Evolutionary conservation across 2,888 invertebrate species (phyloP), one percentile per base, ranked within the genome.

Genomic region (Danaus chrysippus): DNA sequence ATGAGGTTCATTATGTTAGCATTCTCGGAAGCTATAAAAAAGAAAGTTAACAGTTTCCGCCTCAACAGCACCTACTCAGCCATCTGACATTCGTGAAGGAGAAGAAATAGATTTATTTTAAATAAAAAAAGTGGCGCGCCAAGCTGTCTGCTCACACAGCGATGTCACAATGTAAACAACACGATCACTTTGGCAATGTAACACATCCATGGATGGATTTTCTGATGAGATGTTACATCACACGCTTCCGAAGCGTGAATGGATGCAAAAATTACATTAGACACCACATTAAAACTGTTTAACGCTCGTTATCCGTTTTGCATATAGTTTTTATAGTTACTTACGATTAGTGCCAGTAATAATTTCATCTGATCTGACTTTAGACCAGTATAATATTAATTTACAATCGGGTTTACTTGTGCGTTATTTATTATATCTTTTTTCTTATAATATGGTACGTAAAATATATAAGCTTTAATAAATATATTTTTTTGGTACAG

Each of bases 71-170:
- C 80, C 79, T 74, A 78, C 78, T 72, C 76, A 70, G 71, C 70
- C 77, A 84, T 80, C 76, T 80, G 80, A 84, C 81, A 82, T 86
- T 82, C 80, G 78, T 77, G 68, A 77, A 78, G 76, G 70, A 73
- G 79, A 81, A 80, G 77, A 80, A 82, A 72, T 78, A 81, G 77
- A 77, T 82, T 74, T 70, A 65, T 68, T 70, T 65, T 44, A 68
- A 49, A 17, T 49, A 49, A 71, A 76, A 86, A 87, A 87, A 84
- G 83, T 84, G 83, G 86, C 88, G 89, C 89, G 89, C 89, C 89
- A 89, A 82, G 89, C 89, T 80, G 89, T 90, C 89, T 89, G 87
- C 78, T 77, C 75, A 76, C 74, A 74, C 69, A 73, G 73, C 70
- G 72, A 71, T 79, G 82, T 78, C 77, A 79, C 76, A 78, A 82